These are phyloP conservation scores for Eristalis pertinax DNA, from an alignment of 2,888 invertebrate genomes.

Conservation along the genomic window DNA sequence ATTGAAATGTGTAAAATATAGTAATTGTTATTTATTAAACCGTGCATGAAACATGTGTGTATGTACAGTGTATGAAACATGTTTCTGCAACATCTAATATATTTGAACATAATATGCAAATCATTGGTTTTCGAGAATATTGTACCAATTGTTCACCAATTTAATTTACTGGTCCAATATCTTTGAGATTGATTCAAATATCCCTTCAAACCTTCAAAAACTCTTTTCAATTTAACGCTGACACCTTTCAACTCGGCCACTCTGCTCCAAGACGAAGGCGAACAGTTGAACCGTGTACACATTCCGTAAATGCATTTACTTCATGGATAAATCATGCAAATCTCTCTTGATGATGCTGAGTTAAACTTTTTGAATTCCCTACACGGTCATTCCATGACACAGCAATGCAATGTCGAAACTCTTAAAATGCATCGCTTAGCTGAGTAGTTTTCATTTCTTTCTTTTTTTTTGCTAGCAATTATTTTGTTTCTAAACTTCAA, in stretches of 20 bases:
- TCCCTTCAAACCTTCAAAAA: neutral
- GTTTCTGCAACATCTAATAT: too few species aligned
- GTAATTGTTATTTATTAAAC: too few species aligned
- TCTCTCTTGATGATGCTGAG: neutral
- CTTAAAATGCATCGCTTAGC: constrained; percentile 29
- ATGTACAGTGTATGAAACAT: too few species aligned
- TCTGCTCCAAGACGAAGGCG: too few species aligned
- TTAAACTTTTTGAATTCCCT: neutral
- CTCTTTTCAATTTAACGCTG: neutral
- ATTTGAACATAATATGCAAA: too few species aligned
- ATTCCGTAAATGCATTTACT: neutral
- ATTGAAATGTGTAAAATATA: too few species aligned
- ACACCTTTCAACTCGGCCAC: neutral
- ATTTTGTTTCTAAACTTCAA: constrained; percentile 31
- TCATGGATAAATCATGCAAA: neutral
- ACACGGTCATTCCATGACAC: constrained; percentile 9
- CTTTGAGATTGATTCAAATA: too few species aligned
- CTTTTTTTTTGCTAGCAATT: neutral
- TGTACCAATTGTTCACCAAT: too few species aligned
- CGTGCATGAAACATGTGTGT: too few species aligned
- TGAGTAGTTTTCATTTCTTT: neutral
- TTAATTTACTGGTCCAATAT: too few species aligned
- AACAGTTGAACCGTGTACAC: neutral
- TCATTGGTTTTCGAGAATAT: too few species aligned
- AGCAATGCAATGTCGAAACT: constrained; percentile 24